Base-by-base conservation (phyloP, 2,888 invertebrate species). In the Crepidodera aurea region DNA sequence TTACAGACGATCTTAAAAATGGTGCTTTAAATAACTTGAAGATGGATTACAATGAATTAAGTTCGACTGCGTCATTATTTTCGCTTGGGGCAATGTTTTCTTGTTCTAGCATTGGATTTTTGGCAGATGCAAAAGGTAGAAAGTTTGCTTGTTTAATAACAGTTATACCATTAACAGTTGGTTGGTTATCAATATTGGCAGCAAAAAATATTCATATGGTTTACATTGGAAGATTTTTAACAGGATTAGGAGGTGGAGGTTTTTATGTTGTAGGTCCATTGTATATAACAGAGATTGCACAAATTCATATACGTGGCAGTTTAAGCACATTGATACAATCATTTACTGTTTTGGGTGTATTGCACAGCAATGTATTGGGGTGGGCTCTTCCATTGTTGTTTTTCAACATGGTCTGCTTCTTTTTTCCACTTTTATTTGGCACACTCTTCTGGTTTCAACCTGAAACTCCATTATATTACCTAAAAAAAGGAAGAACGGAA, bases 311-410 rank as follows among this genome's bases (percentile, higher is more conserved):
- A 70, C 85, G 96, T 60, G 96, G 96, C 0, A 87, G 89, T 0
- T 82, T 96, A 0, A 96, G 95, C 6, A 68, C 92, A 39, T 93
- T 90, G 75, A 93, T 94, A 77, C 96, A 96, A 78, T 81, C 96
- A 32, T 89, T 92, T 85, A 83, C 95, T 60, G 91, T 92, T 0
- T 80, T 90, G n/a, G 96, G 96, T 68, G 94, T 96, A 60, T 83
- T 95, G 0, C 85, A 90, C 61, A 85, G 89, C 0, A 93, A 94
- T 75, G 79, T 85, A 0, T 79, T 93, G 1, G 95, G 92, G 0
- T 80, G 37, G 82, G 83, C 69, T 84, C 0, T 80, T 80, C 5
- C 86, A 87, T 71, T 85, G 1, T 60, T 85, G 46, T 75, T 82
- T 2, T 84, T 91, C 70, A 90, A 91, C n/a, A 80, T 90, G 1